These are phyloP conservation scores for Cephus pulcher DNA, from an alignment of 2,888 invertebrate genomes.

Conservation along the genomic window DNA sequence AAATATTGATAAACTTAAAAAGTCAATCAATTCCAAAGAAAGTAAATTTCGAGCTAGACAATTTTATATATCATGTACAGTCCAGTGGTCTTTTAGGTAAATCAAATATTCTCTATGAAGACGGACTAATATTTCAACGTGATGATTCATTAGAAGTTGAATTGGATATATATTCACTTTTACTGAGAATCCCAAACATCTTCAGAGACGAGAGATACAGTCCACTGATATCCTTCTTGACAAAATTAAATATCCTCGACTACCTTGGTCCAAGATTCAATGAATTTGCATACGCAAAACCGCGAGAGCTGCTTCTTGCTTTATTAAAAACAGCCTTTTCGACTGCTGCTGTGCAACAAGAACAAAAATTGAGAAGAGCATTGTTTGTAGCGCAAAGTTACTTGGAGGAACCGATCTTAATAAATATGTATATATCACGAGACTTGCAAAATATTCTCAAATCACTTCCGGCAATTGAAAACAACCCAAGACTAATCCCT, in stretches of 20 bases:
- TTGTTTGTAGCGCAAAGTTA: conserved; percentile 12
- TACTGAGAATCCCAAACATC: conserved; percentile 12
- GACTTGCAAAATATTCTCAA: conserved; percentile 16
- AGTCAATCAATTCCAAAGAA: conserved; percentile 12
- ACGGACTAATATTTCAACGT: conserved; percentile 23
- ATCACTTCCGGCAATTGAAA: conserved; percentile 20
- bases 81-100: not conserved
- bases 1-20: conserved; percentile 14
- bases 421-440: conserved; percentile 19
- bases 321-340: conserved; percentile 17
- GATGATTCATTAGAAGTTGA: conserved; percentile 18
- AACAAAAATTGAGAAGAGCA: conserved; percentile 5
- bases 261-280: conserved; percentile 23
- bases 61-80: conserved; percentile 19
- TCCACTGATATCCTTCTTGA: conserved; percentile 20
- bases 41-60: conserved; percentile 13
- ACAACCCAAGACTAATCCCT: conserved; percentile 21
- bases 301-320: conserved; percentile 16
- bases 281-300: conserved; percentile 21
- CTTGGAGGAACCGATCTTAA: conserved; percentile 21
- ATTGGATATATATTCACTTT: conserved; percentile 22
- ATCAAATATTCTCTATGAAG: conserved; percentile 16
- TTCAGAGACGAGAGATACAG: conserved; percentile 20
- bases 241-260: conserved; percentile 20
- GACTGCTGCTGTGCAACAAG: conserved; percentile 9